These are phyloP conservation scores for Drosophila seguyi DNA, from an alignment of 1,140 invertebrate genomes.

Conservation along the genomic window DNA sequence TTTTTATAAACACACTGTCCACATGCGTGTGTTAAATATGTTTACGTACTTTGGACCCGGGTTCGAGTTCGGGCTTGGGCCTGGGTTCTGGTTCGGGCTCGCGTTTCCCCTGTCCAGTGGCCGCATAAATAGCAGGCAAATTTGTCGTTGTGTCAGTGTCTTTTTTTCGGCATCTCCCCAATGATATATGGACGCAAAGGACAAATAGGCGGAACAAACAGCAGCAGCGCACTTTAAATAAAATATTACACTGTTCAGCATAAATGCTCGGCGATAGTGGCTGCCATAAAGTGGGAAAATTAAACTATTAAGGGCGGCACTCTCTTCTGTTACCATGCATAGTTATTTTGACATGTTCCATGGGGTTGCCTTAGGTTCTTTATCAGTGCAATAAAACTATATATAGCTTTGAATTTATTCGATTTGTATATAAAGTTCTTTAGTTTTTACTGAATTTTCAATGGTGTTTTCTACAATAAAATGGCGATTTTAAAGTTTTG, in stretches of 20 bases:
- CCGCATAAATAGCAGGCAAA: constrained; percentile 61
- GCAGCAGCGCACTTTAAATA: constrained; percentile 63
- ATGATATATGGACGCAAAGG: constrained; percentile 64
- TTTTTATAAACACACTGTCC: constrained; percentile 38
- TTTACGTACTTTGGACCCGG: constrained; percentile 56
- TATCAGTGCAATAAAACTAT: neutral
- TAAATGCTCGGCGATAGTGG: neutral
- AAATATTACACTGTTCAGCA: constrained; percentile 67
- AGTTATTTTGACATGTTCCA: neutral
- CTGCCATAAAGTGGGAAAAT: constrained; percentile 6
- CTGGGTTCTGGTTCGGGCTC: neutral
- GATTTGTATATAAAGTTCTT: neutral
- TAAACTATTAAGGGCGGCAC: constrained; percentile 14
- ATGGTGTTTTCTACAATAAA: neutral
- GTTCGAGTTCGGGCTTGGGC: constrained; percentile 10
- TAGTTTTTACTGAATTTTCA: neutral
- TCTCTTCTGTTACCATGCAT: neutral
- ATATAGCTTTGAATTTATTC: neutral
- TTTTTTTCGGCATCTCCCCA: constrained; percentile 48
- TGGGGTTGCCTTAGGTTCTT: neutral
- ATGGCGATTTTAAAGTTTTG: neutral
- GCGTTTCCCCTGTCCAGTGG: constrained; percentile 27
- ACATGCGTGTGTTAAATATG: constrained; percentile 53
- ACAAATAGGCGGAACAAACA: constrained; percentile 43
- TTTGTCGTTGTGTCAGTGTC: constrained; percentile 70